Conservation (phyloP, 2,113 vertebrate species). For the Pelobates fuscus region DNA sequence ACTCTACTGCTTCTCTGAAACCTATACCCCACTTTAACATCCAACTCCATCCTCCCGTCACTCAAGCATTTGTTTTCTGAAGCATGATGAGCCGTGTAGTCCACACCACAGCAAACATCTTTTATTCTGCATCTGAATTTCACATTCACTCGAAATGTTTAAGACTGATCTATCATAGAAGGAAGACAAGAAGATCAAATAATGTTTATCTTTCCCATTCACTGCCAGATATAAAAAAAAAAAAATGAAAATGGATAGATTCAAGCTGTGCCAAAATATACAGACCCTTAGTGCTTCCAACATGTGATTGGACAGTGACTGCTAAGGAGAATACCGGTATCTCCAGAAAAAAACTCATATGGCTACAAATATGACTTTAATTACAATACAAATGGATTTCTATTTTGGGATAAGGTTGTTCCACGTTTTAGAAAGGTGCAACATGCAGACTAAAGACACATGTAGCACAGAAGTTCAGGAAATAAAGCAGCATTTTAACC, state of each 20-base stretch:
- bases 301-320: neutral
- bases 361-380: neutral
- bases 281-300: neutral
- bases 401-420: neutral
- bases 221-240: neutral
- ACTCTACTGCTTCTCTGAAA: no score
- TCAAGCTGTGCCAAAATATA: neutral
- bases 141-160: neutral
- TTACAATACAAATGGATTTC: neutral
- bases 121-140: neutral
- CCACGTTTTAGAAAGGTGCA: neutral
- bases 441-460: neutral
- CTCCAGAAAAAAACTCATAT: neutral
- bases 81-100: neutral
- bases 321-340: neutral
- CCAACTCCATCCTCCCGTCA: no score
- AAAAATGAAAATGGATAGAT: neutral
- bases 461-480: no score
- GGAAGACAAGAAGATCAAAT: constrained; percentile 3
- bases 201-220: neutral
- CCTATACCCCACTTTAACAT: no score
- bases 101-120: neutral
- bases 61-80: no score
- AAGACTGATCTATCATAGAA: neutral
- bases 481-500: no score